Conservation (phyloP, 2,888 invertebrate species). For the Drepana falcataria region DNA sequence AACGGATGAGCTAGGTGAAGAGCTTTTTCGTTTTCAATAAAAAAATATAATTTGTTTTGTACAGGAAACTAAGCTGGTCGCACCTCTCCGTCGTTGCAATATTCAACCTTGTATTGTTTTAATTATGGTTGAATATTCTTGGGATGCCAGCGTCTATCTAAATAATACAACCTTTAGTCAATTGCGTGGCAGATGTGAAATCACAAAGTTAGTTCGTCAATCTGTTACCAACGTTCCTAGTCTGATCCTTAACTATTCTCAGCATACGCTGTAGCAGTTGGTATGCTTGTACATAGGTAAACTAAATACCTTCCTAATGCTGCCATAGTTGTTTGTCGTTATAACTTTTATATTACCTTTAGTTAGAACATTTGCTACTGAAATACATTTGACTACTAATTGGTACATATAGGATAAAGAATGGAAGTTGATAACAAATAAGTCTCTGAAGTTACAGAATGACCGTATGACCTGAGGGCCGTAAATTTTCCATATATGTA, state of each 20-base stretch:
- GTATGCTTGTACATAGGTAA: neutral
- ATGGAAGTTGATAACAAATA: neutral
- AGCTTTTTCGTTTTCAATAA: too few species aligned
- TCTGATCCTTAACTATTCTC: slow-evolving; percentile 38
- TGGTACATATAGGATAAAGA: neutral
- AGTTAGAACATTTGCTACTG: neutral
- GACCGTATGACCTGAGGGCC: too few species aligned
- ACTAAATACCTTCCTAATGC: neutral
- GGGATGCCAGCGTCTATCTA: too few species aligned
- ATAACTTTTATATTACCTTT: neutral
- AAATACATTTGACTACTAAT: neutral
- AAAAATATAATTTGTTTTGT: too few species aligned
- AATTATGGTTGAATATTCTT: too few species aligned
- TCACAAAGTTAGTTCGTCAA: slow-evolving; percentile 35
- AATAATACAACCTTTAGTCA: slow-evolving; percentile 12
- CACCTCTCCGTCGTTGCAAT: too few species aligned
- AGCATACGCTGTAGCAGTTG: slow-evolving; percentile 10
- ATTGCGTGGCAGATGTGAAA: slow-evolving; percentile 28
- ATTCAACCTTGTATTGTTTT: too few species aligned
- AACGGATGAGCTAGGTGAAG: too few species aligned
- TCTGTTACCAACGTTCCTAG: slow-evolving; percentile 27
- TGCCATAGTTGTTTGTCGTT: slow-evolving; percentile 1
- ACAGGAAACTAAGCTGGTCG: too few species aligned
- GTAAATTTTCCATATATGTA: too few species aligned
- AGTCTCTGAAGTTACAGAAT: neutral